Conservation (phyloP, 2,888 invertebrate species). For the Lutraria lutraria region DNA sequence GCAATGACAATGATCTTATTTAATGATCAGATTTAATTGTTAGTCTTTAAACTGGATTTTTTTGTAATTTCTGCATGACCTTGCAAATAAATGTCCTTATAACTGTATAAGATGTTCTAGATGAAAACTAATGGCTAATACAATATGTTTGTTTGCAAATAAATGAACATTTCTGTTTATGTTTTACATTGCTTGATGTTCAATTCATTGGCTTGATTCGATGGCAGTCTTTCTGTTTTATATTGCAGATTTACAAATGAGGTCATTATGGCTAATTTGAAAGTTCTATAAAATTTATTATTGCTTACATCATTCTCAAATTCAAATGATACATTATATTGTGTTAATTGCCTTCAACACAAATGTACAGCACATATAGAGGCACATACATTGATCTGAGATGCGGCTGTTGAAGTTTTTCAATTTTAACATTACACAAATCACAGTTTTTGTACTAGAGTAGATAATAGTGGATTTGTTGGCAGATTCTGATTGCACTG, state of each 20-base stretch:
- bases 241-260: not conserved
- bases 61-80: conserved; percentile 33
- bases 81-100: conserved; percentile 30
- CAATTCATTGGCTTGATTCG: not conserved
- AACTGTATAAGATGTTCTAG: conserved; percentile 25
- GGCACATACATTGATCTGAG: no score
- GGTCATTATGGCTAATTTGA: not conserved
- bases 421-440: no score
- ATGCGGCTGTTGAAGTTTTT: no score
- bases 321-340: conserved; percentile 1
- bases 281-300: not conserved
- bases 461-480: no score
- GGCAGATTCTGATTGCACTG: no score
- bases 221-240: not conserved
- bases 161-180: not conserved
- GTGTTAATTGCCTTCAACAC: not conserved
- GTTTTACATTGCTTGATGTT: not conserved
- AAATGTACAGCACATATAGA: not conserved
- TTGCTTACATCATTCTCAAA: conserved; percentile 23
- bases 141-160: not conserved
- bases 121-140: not conserved
- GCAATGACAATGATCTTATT: not conserved
- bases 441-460: no score
- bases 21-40: not conserved
- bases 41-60: not conserved